Evolutionary conservation across 2,113 vertebrate genomes (phyloP).

Genomic region (Sceloporus undulatus): DNA sequence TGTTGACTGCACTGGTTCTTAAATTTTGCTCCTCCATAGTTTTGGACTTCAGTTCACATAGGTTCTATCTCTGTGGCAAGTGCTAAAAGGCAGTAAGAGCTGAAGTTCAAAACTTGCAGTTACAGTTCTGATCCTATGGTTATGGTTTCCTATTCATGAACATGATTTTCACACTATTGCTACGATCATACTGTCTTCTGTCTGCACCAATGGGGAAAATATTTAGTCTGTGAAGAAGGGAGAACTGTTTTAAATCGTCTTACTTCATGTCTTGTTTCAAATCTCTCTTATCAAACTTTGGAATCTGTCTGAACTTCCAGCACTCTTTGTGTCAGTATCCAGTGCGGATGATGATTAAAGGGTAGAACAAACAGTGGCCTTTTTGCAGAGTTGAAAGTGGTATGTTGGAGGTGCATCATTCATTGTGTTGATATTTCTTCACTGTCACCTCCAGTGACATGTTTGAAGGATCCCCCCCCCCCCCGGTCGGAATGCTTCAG

Average conservation of each 20-base stretch:
- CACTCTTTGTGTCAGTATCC: neutral
- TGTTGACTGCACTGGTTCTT: too few relatives aligned
- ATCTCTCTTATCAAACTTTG: constrained; percentile 6
- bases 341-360: neutral
- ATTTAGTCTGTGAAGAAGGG: neutral
- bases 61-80: too few relatives aligned
- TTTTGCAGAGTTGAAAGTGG: neutral
- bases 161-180: neutral
- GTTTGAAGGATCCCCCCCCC: neutral
- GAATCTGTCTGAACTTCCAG: constrained; percentile 13
- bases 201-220: neutral
- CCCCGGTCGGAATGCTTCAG: too few relatives aligned
- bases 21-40: too few relatives aligned
- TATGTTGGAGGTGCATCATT: neutral
- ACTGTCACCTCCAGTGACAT: neutral
- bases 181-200: neutral
- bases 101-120: too few relatives aligned
- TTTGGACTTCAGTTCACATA: too few relatives aligned
- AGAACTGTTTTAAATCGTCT: neutral
- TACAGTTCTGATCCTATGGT: too few relatives aligned
- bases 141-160: too few relatives aligned
- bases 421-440: too few relatives aligned
- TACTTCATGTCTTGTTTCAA: constrained; percentile 23
- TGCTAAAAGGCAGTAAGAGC: too few relatives aligned
- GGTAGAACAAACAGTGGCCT: neutral